phyloP scores from a whole-genome alignment of 2,113 vertebrate genomes.

The Mormyrus lacerda region DNA sequence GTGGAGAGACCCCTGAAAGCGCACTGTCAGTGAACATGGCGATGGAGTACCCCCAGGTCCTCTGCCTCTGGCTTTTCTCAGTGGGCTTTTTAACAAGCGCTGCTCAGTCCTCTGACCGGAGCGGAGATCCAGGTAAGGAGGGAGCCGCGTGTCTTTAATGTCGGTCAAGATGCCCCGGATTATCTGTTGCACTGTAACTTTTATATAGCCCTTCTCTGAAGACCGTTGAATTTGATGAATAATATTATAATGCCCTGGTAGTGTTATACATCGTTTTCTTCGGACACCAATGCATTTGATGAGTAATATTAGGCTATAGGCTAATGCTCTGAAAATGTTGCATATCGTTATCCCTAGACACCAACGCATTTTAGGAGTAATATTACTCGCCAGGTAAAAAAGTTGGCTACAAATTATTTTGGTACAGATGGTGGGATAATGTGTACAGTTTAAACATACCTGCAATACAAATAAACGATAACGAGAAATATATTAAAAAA shows the following conservation, averaged over 20 bases:
- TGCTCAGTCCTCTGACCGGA: constrained; percentile 31
- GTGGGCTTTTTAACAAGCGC: constrained; percentile 38
- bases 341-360: background rate
- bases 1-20: constrained; percentile 10
- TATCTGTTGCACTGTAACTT: background rate
- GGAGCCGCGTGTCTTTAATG: background rate
- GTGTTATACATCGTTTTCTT: background rate
- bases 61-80: constrained; percentile 26
- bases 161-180: background rate
- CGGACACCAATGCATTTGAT: background rate
- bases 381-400: background rate
- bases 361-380: background rate
- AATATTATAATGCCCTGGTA: background rate
- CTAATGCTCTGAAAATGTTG: background rate
- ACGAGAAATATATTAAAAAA: background rate
- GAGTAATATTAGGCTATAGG: background rate
- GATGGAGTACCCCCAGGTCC: constrained; percentile 40
- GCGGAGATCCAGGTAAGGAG: constrained; percentile 62
- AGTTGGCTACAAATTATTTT: background rate
- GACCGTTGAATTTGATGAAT: background rate
- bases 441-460: background rate
- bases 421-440: background rate
- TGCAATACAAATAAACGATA: background rate
- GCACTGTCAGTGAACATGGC: constrained; percentile 31
- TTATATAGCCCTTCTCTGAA: background rate